Base-by-base conservation (phyloP, 92 coral and sea anemone genomes). In the Galaxea fascicularis region DNA sequence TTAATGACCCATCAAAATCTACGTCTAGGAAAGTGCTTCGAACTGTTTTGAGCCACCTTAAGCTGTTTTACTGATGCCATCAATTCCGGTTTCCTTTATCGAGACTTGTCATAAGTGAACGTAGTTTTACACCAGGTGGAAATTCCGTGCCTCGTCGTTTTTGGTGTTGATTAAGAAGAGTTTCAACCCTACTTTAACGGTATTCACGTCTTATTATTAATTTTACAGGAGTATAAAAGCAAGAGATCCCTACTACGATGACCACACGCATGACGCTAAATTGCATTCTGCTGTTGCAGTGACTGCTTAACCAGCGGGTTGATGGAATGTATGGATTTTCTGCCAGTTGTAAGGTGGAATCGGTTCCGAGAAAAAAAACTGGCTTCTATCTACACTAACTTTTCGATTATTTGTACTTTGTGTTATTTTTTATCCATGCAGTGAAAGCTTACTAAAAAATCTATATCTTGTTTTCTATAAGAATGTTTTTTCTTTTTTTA, bases 201-300 rank as follows among this genome's bases (percentile, higher is more conserved):
- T 35, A 35, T 2, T 35, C 6, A 6, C 6, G 3, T 56, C 10
- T 65, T 58, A 51, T 59, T 31, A 3, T 80, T n/a, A n/a, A n/a
- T n/a, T n/a, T 76, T 68, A 27, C 78, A 96, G 98, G 95, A 96
- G 98, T 68, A 96, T 96, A 82, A 96, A 96, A 83, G 98, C 98
- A 28, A 91, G 98, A 79, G 98, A 96, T 64, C 98, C 98, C 26
- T 92, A 85, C 82, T 86, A 90, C 30, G 95, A 94, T 69, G 98
- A 96, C 74, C 98, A 96, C 85, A 88, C 94, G 71, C 95, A 96
- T 75, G 96, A 96, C 84, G 52, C 88, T 28, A 96, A 96, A 57
- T 71, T 92, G 82, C 91, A 88, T 72, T 85, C 94, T 77, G 74
- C 88, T 79, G 85, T 85, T 21, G 69, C 89, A 63, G 77, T 94